phyloP scores from a whole-genome alignment of 1,140 invertebrate genomes.

The Leptopilina boulardi region DNA sequence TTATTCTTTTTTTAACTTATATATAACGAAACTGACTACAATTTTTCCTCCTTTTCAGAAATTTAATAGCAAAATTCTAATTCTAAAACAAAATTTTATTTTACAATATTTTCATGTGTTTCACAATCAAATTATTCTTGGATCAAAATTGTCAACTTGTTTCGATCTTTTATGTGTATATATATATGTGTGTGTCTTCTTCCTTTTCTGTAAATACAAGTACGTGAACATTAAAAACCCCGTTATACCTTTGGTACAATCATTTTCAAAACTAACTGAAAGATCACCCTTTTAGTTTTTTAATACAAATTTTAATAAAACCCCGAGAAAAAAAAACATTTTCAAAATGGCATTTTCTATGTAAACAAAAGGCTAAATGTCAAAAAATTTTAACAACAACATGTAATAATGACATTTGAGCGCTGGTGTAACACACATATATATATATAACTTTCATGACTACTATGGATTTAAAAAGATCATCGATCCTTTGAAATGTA shows the following conservation, averaged over 20 bases:
- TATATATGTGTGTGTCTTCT: not conserved
- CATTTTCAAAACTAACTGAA: constrained; percentile 25
- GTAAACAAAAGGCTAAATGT: constrained; percentile 36
- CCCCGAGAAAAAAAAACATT: not conserved
- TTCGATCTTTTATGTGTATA: not conserved
- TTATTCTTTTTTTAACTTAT: not conserved
- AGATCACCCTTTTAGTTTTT: not conserved
- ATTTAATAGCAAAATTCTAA: too few species aligned
- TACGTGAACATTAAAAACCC: constrained; percentile 28
- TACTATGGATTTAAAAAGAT: constrained; percentile 18
- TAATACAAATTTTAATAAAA: not conserved
- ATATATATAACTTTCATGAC: not conserved
- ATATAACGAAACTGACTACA: not conserved
- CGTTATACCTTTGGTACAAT: constrained; percentile 28
- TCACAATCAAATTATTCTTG: too few species aligned
- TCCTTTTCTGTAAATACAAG: constrained; percentile 9
- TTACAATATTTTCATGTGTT: too few species aligned
- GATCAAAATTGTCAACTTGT: constrained; percentile 33
- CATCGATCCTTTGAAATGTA: not conserved
- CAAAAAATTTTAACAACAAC: constrained; percentile 31
- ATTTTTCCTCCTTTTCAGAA: too few species aligned
- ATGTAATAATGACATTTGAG: constrained; percentile 1
- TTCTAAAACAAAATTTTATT: too few species aligned
- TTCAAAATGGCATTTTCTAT: not conserved
- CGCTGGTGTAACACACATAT: too few species aligned